Evolutionary conservation across 2,113 vertebrate genomes (phyloP).

Genomic region (Pterocles gutturalis): DNA sequence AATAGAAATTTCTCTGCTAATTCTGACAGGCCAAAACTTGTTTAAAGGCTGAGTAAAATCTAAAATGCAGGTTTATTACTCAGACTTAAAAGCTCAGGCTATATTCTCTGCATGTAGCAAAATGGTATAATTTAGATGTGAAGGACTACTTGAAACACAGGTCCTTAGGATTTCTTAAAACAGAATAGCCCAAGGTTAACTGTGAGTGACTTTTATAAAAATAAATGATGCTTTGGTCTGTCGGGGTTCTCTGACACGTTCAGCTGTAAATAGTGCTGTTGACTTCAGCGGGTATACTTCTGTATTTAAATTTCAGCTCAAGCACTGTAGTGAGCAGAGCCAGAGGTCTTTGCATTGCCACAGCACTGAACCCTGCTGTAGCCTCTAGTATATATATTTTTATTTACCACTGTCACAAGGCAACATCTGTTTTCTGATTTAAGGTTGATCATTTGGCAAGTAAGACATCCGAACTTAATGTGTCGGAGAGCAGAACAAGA

Average conservation of each 20-base stretch:
- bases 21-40: not conserved
- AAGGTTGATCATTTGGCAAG: constrained; percentile 79
- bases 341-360: not conserved
- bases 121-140: not conserved
- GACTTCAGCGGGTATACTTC: rapidly evolving
- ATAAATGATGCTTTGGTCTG: not conserved
- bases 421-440: not conserved
- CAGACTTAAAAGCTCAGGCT: not conserved
- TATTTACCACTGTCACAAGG: not conserved
- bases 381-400: not conserved
- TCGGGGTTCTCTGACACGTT: not conserved
- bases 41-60: not conserved
- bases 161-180: not conserved
- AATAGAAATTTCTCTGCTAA: not conserved
- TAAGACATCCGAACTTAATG: constrained; percentile 77
- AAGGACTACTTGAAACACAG: not conserved
- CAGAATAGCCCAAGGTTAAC: not conserved
- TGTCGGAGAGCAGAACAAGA: constrained; percentile 83
- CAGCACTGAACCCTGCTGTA: not conserved
- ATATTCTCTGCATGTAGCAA: not conserved
- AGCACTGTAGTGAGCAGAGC: not conserved
- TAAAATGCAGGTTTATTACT: not conserved
- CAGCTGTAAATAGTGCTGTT: not conserved
- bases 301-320: not conserved
- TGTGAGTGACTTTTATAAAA: not conserved